phyloP scores from a whole-genome alignment of 2,888 invertebrate genomes.

The Luffia ferchaultella region DNA sequence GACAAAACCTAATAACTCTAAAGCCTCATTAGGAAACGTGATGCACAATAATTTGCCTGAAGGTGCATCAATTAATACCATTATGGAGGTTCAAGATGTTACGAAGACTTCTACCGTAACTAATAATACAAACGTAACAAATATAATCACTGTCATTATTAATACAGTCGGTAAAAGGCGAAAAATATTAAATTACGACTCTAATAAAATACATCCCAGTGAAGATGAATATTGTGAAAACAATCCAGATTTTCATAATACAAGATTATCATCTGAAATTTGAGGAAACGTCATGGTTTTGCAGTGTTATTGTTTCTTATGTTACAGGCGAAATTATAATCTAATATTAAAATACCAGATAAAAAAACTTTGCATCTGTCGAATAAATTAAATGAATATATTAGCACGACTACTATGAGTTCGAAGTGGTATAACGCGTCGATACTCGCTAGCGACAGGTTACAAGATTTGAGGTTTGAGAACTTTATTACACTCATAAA shows the following conservation, averaged over 20 bases:
- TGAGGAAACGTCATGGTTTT: too few species aligned
- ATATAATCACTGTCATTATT: conserved; percentile 38
- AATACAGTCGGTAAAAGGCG: conserved; percentile 38
- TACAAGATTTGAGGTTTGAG: too few species aligned
- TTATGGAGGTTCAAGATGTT: conserved; percentile 13
- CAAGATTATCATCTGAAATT: background rate
- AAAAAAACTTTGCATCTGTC: too few species aligned
- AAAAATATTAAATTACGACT: conserved; percentile 37
- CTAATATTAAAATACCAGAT: too few species aligned
- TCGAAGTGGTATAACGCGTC: too few species aligned
- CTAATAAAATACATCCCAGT: conserved; percentile 48
- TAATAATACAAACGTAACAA: conserved; percentile 25
- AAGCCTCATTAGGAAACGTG: background rate
- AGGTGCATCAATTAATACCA: conserved; percentile 6
- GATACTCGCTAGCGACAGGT: too few species aligned
- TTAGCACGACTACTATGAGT: too few species aligned
- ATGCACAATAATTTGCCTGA: background rate
- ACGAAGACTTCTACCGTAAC: conserved; percentile 11
- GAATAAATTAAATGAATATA: too few species aligned
- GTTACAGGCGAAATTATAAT: too few species aligned
- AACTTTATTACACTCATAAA: too few species aligned
- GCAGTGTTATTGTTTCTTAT: too few species aligned
- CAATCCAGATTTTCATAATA: background rate
- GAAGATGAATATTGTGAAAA: background rate
- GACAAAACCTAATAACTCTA: background rate